A percentile compares a stretch with the other conserved stretches of the same genome.
Evolutionary conservation across 2,888 invertebrate genomes (phyloP).

Genomic region (Coelogynopora nodosa): DNA sequence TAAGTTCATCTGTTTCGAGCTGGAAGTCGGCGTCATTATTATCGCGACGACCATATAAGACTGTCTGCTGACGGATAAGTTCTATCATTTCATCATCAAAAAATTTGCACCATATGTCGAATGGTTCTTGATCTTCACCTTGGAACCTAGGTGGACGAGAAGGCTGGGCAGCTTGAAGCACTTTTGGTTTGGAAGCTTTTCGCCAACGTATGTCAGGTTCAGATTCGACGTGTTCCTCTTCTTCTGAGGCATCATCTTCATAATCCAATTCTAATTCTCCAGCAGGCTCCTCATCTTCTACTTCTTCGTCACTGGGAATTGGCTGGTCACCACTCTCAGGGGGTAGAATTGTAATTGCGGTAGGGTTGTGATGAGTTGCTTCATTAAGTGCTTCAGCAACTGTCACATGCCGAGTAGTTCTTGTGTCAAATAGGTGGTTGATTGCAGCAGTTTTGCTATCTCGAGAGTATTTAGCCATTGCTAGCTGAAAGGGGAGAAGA

Average conservation of each 20-base stretch:
- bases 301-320: background rate
- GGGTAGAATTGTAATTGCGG: background rate
- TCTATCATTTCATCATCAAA: conserved; percentile 33
- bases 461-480: background rate
- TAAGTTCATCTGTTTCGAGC: conserved; percentile 14
- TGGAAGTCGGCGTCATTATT: background rate
- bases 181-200: background rate
- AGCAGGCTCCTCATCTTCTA: background rate
- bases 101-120: conserved; percentile 20
- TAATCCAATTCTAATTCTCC: background rate
- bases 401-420: background rate
- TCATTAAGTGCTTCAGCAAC: background rate
- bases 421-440: background rate
- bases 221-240: background rate
- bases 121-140: background rate
- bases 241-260: background rate
- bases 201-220: background rate
- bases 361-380: background rate
- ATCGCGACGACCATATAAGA: conserved; percentile 25
- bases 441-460: background rate
- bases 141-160: background rate
- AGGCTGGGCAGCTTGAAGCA: background rate
- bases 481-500: background rate
- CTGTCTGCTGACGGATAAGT: background rate
- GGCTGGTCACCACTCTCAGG: background rate